Conservation (phyloP, 2,113 vertebrate species). For the Nesoenas mayeri region DNA sequence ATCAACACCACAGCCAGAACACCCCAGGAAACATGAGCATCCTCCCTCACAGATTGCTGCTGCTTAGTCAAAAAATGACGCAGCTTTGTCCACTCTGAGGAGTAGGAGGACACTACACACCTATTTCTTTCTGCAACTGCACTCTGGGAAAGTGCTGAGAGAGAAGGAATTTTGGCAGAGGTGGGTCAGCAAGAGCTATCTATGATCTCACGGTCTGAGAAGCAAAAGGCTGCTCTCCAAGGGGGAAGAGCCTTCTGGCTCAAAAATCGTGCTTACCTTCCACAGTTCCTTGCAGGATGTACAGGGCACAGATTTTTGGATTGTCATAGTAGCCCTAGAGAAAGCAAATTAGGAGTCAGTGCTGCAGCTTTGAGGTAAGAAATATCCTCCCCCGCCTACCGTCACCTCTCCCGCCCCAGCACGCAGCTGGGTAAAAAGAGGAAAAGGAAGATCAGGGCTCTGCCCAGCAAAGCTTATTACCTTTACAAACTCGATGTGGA, state of each 20-base stretch:
- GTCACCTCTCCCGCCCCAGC: neutral
- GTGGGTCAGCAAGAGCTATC: conserved; percentile 30
- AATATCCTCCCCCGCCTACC: neutral
- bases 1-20: neutral
- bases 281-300: conserved; percentile 92
- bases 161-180: conserved; percentile 26
- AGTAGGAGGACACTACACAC: neutral
- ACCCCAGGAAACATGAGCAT: neutral
- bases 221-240: conserved; percentile 44
- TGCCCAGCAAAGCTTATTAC: conserved; percentile 66
- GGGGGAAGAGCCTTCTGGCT: neutral
- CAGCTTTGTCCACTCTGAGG: neutral
- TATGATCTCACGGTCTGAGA: conserved; percentile 64
- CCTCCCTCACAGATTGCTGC: neutral
- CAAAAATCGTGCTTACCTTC: conserved; percentile 83
- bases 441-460: neutral
- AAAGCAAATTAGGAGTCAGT: conserved; percentile 20
- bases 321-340: conserved; percentile 98
- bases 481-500: conserved; percentile 97
- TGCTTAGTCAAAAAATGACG: neutral
- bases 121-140: neutral
- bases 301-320: conserved; percentile 96
- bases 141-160: neutral
- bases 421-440: neutral
- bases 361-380: neutral